These are phyloP conservation scores for Cotesia chilonis DNA, from an alignment of 1,140 invertebrate species.

Conservation along the genomic window DNA sequence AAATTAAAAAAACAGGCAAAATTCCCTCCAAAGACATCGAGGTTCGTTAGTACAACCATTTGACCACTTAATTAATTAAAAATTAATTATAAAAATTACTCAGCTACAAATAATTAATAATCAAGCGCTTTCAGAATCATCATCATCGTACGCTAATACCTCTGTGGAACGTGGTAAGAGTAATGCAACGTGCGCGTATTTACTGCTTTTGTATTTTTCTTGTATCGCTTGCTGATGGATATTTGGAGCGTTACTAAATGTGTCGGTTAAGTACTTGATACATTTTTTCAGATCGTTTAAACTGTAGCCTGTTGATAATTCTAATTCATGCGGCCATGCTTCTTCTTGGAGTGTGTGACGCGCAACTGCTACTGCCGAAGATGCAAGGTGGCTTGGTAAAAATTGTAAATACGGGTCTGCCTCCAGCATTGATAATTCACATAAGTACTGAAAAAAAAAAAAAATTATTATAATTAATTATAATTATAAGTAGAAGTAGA, in stretches of 20 bases:
- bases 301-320: constrained; percentile 74
- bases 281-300: constrained; percentile 75
- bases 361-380: constrained; percentile 83
- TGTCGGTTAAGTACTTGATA: constrained; percentile 73
- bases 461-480: constrained; percentile 8
- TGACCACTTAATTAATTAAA: too few species aligned
- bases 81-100: too few species aligned
- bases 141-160: constrained; percentile 54
- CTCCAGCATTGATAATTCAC: constrained; percentile 86
- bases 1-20: too few species aligned
- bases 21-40: too few species aligned
- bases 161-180: constrained; percentile 58
- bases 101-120: neutral
- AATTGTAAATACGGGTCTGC: constrained; percentile 85
- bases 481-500: constrained; percentile 12
- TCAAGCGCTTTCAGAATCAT: constrained; percentile 58
- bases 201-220: constrained; percentile 83
- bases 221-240: constrained; percentile 82
- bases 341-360: constrained; percentile 74
- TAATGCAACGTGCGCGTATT: constrained; percentile 64
- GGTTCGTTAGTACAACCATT: too few species aligned
- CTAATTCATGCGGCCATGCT: constrained; percentile 74
- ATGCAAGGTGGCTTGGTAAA: constrained; percentile 85
- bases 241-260: constrained; percentile 73
- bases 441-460: constrained; percentile 75